Evolutionary conservation across 2,888 invertebrate species (phyloP).

Genomic region (Linnaemya vulpina): DNA sequence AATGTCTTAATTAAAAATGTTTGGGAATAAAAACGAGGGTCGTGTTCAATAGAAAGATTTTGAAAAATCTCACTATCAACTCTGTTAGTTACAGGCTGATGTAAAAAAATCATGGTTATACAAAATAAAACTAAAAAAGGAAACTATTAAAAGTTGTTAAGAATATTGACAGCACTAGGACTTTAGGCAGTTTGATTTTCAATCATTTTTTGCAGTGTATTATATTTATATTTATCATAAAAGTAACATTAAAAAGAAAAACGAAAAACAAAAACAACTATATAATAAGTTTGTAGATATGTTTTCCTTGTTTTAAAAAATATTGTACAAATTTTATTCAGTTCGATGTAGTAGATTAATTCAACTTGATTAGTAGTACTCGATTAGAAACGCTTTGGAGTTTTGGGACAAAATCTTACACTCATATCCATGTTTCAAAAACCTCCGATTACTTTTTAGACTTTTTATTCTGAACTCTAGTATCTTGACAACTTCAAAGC

Average conservation of each 20-base stretch:
- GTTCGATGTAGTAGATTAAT: slow-evolving; percentile 38
- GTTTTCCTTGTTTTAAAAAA: slow-evolving; percentile 12
- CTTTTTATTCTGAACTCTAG: background rate
- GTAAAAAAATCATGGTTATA: slow-evolving; percentile 58
- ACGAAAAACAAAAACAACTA: background rate
- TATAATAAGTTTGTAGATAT: slow-evolving; percentile 53
- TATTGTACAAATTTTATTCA: slow-evolving; percentile 61
- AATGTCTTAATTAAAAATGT: slow-evolving; percentile 35
- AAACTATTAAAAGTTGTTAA: slow-evolving; percentile 37
- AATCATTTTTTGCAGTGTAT: slow-evolving; percentile 29
- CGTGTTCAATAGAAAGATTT: background rate
- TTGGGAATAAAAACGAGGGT: slow-evolving; percentile 38
- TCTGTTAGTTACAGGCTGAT: slow-evolving; percentile 74
- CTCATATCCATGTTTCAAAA: slow-evolving; percentile 50
- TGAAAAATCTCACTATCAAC: background rate
- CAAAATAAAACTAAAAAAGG: background rate
- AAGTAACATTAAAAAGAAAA: background rate
- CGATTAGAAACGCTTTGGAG: slow-evolving; percentile 55
- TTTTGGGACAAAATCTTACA: slow-evolving; percentile 53
- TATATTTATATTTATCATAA: slow-evolving; percentile 65
- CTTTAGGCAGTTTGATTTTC: slow-evolving; percentile 11
- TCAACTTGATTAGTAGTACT: slow-evolving; percentile 9
- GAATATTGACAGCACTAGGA: slow-evolving; percentile 16
- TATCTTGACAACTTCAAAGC: background rate
- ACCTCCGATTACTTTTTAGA: background rate